Base-by-base conservation (phyloP, 2,797 vertebrate genomes). In the Leptodactylus fallax region DNA sequence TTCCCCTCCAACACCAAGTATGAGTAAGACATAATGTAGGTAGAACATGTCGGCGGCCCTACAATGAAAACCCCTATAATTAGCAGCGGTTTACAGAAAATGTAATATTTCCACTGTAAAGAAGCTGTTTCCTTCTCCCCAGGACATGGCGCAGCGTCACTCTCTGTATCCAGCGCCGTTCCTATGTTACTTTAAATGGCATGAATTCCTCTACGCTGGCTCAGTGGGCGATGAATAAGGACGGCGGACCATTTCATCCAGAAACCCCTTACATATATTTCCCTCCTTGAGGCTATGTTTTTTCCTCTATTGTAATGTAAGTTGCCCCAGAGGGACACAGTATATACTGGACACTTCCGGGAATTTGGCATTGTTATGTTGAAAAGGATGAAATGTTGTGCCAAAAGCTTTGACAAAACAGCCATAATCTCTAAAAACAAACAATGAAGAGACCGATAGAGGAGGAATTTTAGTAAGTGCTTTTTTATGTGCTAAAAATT, bases 341-440 rank as follows among this genome's bases (percentile, higher is more conserved):
- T 71, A 83, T 82, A 89, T 47, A 86, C 53, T 60, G 72, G 56
- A 55, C 71, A 78, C 36, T 86, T 89, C 84, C 88, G 74, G 27
- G 79, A 27, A 89, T 76, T 85, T 81, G 69, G 45, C 23, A 85
- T 74, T 81, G 67, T 81, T 72, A 63, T 11, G 45, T 61, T 55
- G 19, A 63, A 49, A 63, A 25, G 21, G 23, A 45, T 51, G 11
- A 61, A 23, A 77, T 82, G 69, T 76, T 19, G 56, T 89, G 83
- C 83, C 83, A 85, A 82, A 85, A 78, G 17, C 61, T 79, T 56
- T 36, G 21, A 51, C 83, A 89, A 36, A 82, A 89, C 79, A 78
- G 23, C 45, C 65, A 5, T 85, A 86, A 89, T 86, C 87, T 89
- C 71, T 51, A 51, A 78, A 89, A 89, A 69, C 83, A 89, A 88